phyloP scores from a whole-genome alignment of 30 jellyfish, hydroid and myxozoan species.

The Turritopsis dohrnii region DNA sequence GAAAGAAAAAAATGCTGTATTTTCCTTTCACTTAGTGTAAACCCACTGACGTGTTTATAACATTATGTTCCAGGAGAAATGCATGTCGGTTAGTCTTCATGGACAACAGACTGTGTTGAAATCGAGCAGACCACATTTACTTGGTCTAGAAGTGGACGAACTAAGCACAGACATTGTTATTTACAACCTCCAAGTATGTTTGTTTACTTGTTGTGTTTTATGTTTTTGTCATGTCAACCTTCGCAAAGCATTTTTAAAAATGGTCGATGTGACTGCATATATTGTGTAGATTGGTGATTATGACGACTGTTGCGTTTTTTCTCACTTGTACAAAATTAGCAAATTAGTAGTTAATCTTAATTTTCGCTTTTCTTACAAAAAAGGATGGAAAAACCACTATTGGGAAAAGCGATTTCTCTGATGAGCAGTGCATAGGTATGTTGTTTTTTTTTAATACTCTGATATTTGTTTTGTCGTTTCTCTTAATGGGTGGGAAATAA shows the following conservation, averaged over 20 bases:
- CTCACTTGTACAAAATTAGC: too few relatives aligned
- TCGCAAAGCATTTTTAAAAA: too few relatives aligned
- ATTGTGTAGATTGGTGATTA: too few relatives aligned
- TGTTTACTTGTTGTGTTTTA: neutral
- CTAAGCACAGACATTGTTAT: constrained; percentile 85
- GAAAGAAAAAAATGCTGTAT: too few relatives aligned
- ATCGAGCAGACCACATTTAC: constrained; percentile 81
- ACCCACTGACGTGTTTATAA: too few relatives aligned
- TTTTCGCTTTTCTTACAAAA: neutral
- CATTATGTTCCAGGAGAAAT: constrained; percentile 80
- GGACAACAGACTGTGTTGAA: constrained; percentile 89
- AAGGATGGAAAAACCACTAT: constrained; percentile 84
- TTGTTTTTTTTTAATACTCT: neutral
- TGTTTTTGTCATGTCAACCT: neutral
- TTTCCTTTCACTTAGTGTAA: too few relatives aligned
- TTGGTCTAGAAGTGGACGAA: constrained; percentile 88
- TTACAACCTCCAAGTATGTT: constrained; percentile 77
- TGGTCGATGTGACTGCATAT: too few relatives aligned
- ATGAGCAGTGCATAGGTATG: constrained; percentile 85
- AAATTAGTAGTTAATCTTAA: too few relatives aligned
- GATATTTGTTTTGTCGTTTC: neutral
- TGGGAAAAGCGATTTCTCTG: constrained; percentile 79
- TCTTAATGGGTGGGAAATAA: too few relatives aligned
- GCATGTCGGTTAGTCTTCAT: constrained; percentile 48
- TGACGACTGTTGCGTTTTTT: too few relatives aligned